Conservation (phyloP, 2,797 vertebrate species). For the Capromys pilorides region DNA sequence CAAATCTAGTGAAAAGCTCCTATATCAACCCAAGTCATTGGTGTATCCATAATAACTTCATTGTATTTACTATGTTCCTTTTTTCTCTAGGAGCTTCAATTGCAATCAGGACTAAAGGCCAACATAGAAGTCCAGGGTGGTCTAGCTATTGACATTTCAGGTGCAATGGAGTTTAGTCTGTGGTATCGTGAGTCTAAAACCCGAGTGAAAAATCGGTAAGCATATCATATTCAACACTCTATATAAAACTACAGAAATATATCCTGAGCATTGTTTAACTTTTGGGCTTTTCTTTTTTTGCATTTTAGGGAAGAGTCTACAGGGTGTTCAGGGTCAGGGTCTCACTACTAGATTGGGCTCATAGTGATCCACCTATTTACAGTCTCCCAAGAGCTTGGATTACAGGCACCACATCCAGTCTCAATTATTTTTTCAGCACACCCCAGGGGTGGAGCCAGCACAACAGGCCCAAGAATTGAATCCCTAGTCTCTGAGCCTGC, state of each 20-base stretch:
- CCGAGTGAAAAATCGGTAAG: conserved; percentile 95
- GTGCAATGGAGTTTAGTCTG: conserved; percentile 98
- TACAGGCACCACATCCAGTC: no score
- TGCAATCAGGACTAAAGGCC: conserved; percentile 94
- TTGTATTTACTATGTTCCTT: neutral
- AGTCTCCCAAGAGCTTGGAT: no score
- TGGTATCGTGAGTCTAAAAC: conserved; percentile 99
- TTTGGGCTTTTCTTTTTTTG: neutral
- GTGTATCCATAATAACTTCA: neutral
- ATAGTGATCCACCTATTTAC: no score
- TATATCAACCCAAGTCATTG: neutral
- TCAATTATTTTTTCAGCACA: no score
- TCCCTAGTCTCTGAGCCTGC: no score
- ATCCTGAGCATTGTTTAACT: conserved; percentile 5
- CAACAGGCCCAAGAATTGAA: no score
- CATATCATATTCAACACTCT: neutral
- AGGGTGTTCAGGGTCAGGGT: no score
- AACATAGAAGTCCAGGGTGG: conserved; percentile 92
- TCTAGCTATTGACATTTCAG: conserved; percentile 96
- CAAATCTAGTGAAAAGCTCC: conserved; percentile 5
- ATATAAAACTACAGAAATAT: neutral
- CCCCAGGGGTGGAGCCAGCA: no score
- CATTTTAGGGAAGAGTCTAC: no score
- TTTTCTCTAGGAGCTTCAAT: conserved; percentile 91
- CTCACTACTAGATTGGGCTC: no score